Percentiles rank a stretch among this genome's conserved stretches.
Conservation (phyloP, 2,113 vertebrate genomes). For the Stigmatopora nigra region DNA sequence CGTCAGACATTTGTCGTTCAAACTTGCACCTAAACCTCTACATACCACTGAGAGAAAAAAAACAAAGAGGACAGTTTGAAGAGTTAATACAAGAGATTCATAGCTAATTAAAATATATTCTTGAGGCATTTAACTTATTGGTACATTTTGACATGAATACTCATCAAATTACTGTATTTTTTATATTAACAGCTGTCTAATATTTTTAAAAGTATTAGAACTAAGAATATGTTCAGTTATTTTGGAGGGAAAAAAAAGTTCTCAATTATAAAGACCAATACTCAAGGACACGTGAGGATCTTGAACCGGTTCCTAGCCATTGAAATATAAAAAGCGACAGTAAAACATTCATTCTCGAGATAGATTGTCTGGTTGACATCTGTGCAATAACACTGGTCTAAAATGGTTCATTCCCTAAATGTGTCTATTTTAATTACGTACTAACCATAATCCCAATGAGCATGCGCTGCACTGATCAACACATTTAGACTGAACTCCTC, state of each 20-base stretch:
- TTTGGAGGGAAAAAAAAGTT: neutral
- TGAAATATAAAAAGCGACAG: neutral
- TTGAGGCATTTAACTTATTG: neutral
- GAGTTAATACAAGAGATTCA: neutral
- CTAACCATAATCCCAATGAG: conserved; percentile 72
- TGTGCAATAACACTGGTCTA: neutral
- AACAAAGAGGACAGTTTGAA: conserved; percentile 4
- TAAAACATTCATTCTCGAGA: neutral
- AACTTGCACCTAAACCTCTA: conserved; percentile 53
- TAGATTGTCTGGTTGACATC: neutral
- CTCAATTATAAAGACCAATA: neutral
- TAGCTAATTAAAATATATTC: neutral
- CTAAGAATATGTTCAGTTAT: neutral
- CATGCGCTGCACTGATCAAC: conserved; percentile 55
- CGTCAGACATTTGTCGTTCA: conserved; percentile 65
- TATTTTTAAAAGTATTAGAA: neutral
- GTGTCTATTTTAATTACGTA: conserved; percentile 11
- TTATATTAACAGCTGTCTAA: neutral
- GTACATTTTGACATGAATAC: neutral
- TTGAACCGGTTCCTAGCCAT: neutral
- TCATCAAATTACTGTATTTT: neutral
- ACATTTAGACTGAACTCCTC: conserved; percentile 54
- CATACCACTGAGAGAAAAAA: conserved; percentile 53
- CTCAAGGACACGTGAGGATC: neutral
- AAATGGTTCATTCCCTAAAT: neutral